Evolutionary conservation across 1,140 invertebrate genomes (phyloP).

Genomic region (Drosophila subpulchrella): DNA sequence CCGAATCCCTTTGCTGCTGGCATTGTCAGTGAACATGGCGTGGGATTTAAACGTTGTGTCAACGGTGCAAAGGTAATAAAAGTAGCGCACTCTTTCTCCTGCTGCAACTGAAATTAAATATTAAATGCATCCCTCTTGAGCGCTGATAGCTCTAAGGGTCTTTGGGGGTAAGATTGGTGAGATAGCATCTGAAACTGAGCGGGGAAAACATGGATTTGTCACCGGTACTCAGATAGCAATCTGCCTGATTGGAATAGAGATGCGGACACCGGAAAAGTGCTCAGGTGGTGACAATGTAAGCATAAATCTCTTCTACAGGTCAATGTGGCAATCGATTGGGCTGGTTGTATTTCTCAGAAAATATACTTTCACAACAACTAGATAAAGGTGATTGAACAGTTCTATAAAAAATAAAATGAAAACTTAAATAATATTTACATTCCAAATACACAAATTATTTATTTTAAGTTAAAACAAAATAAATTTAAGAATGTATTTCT

Average conservation of each 20-base stretch:
- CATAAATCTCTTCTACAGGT: conserved; percentile 5
- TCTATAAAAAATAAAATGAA: neutral
- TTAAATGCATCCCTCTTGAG: conserved; percentile 68
- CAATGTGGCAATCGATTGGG: neutral
- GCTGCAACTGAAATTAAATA: conserved; percentile 68
- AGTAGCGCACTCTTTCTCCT: conserved; percentile 55
- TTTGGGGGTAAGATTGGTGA: conserved; percentile 15
- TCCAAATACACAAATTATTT: too few relatives aligned
- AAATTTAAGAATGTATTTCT: too few relatives aligned
- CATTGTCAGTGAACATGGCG: conserved; percentile 67
- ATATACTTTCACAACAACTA: neutral
- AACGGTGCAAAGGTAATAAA: conserved; percentile 78
- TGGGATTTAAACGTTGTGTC: conserved; percentile 68
- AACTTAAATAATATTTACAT: too few relatives aligned
- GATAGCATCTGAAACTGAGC: conserved; percentile 23
- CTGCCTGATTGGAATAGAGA: conserved; percentile 34
- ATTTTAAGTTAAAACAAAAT: too few relatives aligned
- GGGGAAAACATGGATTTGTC: conserved; percentile 33
- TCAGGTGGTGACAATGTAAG: neutral
- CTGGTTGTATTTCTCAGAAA: neutral
- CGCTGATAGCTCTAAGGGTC: conserved; percentile 38
- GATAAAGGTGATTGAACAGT: neutral
- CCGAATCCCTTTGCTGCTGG: conserved; percentile 41
- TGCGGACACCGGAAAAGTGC: neutral
- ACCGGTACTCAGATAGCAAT: conserved; percentile 25